Evolutionary conservation across 2,113 vertebrate genomes (phyloP).

Genomic region (Hippopotamus amphibius): DNA sequence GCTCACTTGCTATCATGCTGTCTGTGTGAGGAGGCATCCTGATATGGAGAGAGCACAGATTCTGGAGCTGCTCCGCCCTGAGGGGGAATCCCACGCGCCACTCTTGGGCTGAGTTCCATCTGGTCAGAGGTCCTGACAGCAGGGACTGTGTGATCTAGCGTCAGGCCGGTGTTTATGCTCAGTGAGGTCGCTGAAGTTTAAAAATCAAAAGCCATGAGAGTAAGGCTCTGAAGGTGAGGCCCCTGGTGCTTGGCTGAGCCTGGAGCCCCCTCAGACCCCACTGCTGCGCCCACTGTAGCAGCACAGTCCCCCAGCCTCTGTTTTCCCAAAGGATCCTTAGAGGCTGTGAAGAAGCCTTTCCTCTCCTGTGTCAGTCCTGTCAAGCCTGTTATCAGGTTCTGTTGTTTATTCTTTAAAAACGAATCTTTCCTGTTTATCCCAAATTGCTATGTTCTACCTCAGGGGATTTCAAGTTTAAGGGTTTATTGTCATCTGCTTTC

Average conservation of each 20-base stretch:
- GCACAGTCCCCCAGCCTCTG: fast-evolving
- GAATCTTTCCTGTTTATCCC: neutral
- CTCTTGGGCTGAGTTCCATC: neutral
- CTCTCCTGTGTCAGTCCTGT: neutral
- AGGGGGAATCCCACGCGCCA: neutral
- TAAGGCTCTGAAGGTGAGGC: neutral
- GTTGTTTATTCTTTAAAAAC: neutral
- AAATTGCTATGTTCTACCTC: neutral
- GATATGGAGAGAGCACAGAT: neutral
- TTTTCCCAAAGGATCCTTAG: neutral
- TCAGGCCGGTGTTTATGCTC: neutral
- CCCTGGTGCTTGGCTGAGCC: neutral
- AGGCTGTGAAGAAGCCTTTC: neutral
- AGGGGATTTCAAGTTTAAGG: neutral
- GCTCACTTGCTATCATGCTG: fast-evolving
- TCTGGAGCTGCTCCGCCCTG: fast-evolving
- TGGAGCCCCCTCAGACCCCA: fast-evolving
- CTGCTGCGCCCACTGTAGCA: neutral
- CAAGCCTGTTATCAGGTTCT: neutral
- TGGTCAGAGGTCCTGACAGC: neutral
- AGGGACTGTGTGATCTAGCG: fast-evolving
- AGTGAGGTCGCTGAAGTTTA: neutral
- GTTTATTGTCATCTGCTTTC: neutral
- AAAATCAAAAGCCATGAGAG: neutral
- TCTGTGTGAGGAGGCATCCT: neutral